phyloP scores from a whole-genome alignment of 2,888 invertebrate species.

The Stenurella melanura region DNA sequence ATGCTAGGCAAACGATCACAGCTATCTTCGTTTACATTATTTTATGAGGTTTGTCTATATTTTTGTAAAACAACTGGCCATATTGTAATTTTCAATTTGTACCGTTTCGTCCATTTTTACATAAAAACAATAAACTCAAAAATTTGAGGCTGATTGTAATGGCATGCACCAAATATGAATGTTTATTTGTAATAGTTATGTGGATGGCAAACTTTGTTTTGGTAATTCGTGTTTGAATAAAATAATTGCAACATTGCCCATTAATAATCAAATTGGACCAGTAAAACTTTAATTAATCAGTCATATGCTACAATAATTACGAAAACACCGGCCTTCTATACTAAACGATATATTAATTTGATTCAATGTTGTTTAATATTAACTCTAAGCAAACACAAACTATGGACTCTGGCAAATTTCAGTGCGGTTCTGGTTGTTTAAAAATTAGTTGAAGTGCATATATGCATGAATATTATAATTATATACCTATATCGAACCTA shows the following conservation, averaged over 20 bases:
- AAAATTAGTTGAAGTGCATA: too few species aligned
- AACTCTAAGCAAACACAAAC: background rate
- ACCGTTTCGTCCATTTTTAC: too few species aligned
- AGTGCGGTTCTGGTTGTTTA: background rate
- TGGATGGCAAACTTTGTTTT: background rate
- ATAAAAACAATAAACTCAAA: too few species aligned
- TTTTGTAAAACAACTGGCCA: too few species aligned
- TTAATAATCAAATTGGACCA: background rate
- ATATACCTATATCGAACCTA: too few species aligned
- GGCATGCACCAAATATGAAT: too few species aligned
- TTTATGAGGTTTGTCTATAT: too few species aligned
- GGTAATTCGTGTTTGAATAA: background rate
- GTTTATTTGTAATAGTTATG: background rate
- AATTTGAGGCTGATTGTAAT: too few species aligned
- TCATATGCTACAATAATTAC: background rate
- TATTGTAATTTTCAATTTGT: too few species aligned
- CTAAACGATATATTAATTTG: background rate
- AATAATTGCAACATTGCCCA: background rate
- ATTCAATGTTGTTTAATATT: background rate
- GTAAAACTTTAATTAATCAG: background rate
- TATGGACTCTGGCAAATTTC: background rate
- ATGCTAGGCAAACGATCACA: too few species aligned
- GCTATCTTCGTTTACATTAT: too few species aligned
- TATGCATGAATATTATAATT: too few species aligned
- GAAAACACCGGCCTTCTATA: background rate